A percentile compares a stretch with the other conserved stretches of the same genome.
phyloP scores from a whole-genome alignment of 1,140 invertebrate species.

The Geopemphigus sp. region DNA sequence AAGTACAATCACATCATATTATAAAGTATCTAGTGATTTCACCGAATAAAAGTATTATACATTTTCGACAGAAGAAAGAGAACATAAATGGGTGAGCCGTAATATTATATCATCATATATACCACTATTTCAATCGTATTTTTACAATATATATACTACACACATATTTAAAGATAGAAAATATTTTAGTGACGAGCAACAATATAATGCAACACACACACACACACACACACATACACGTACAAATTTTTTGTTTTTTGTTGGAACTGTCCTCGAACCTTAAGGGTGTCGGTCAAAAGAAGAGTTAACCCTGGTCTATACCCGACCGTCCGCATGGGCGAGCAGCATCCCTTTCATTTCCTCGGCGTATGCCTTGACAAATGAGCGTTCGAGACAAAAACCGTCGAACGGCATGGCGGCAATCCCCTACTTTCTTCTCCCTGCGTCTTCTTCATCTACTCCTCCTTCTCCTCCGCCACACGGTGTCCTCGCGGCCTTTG shows the following conservation, averaged over 20 bases:
- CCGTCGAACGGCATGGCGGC: conserved; percentile 27
- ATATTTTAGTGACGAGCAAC: not conserved
- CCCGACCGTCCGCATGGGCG: not conserved
- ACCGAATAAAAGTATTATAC: no score
- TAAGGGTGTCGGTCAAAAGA: conserved; percentile 50
- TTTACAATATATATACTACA: not conserved
- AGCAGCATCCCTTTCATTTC: conserved; percentile 29
- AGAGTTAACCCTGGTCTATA: conserved; percentile 34
- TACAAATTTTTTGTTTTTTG: conserved; percentile 3
- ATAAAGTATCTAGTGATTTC: no score
- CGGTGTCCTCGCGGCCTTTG: conserved; percentile 1
- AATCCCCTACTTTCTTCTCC: not conserved
- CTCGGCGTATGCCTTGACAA: conserved; percentile 39
- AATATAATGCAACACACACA: not conserved
- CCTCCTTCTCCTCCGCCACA: not conserved
- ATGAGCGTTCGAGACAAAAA: conserved; percentile 50
- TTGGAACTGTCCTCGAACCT: conserved; percentile 41
- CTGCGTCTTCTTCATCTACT: not conserved
- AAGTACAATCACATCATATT: no score
- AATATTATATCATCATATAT: no score
- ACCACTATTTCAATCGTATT: no score
- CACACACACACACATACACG: not conserved
- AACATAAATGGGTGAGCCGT: no score
- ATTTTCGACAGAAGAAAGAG: no score
- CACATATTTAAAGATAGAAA: not conserved